These are phyloP conservation scores for Chaenogobius annularis DNA, from an alignment of 2,113 vertebrate species.

Conservation along the genomic window DNA sequence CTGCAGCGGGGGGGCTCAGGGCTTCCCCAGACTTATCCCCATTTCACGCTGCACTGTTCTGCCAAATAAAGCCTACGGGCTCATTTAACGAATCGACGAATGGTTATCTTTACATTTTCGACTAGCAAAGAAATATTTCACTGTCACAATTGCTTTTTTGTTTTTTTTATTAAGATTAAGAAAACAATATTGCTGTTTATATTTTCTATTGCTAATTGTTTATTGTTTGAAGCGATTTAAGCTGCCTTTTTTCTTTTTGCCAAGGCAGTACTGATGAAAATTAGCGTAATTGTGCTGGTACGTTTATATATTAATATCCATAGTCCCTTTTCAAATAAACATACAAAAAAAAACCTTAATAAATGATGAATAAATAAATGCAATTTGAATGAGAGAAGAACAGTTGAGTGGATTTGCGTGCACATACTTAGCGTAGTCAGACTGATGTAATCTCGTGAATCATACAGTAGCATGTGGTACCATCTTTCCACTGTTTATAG, in stretches of 20 bases:
- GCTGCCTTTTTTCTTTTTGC: background rate
- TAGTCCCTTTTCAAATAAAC: background rate
- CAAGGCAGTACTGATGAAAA: background rate
- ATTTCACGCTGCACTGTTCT: no score
- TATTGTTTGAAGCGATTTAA: background rate
- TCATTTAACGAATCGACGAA: no score
- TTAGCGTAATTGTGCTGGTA: background rate
- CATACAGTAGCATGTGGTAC: conserved; percentile 19
- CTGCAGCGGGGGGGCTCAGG: no score
- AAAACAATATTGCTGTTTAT: no score
- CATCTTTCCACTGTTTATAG: conserved; percentile 31
- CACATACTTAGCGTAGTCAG: background rate
- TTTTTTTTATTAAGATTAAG: no score
- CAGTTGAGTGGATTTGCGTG: background rate
- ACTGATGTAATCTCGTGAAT: background rate
- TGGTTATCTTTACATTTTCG: no score
- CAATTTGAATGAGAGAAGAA: background rate
- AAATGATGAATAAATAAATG: background rate
- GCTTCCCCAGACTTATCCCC: no score
- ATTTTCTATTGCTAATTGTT: no score
- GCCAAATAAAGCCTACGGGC: no score
- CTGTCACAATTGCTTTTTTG: no score
- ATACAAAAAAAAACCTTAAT: no score
- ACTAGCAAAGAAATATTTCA: no score
- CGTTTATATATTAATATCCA: background rate